Evolutionary conservation across 2,888 invertebrate genomes (phyloP), one percentile per base, ranked within the genome.

Genomic region (Drepana falcataria): DNA sequence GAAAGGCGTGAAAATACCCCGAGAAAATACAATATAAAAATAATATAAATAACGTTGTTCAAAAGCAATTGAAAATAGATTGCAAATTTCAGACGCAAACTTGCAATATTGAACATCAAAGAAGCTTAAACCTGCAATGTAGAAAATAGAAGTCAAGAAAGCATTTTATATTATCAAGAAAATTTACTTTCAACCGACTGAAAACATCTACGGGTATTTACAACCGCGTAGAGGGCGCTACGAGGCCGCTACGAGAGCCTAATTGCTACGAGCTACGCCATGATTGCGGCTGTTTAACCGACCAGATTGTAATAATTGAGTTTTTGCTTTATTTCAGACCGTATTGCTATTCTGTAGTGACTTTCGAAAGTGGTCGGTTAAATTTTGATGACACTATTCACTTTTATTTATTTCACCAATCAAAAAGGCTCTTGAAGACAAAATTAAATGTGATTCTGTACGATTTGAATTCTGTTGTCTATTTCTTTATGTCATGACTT

Each of bases 261-360:
- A 80, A 80, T 81, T 80, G 77, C 80, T 73, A 69, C 73, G 73
- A 53, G 65, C 68, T 68, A 67, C 71, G 68, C 63, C 66, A 68
- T 74, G 73, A 80, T 78, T 77, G 78, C 73, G 68, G 60, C 62
- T 53, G 67, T 68, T 63, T 67, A 68, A 69, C 72, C 70, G 68
- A 60, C 69, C 70, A 63, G 69, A 75, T 77, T 68, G 71, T 75
- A 75, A 77, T 79, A 81, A 82, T 81, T 75, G 81, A 77, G 73
- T 77, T 71, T 80, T 79, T 82, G 75, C 80, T 79, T 75, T 75
- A 77, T 75, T 73, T 65, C 58, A 56, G 1, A 21, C 21, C 21
- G 21, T 21, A 21, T 21, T 21, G 21, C 51, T 53, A 60, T 59
- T 21, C 48, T 61, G 65, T 64, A 64, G 62, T 64, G 64, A 67